Evolutionary conservation across 2,888 invertebrate species (phyloP).

Genomic region (Lathronympha strigana): DNA sequence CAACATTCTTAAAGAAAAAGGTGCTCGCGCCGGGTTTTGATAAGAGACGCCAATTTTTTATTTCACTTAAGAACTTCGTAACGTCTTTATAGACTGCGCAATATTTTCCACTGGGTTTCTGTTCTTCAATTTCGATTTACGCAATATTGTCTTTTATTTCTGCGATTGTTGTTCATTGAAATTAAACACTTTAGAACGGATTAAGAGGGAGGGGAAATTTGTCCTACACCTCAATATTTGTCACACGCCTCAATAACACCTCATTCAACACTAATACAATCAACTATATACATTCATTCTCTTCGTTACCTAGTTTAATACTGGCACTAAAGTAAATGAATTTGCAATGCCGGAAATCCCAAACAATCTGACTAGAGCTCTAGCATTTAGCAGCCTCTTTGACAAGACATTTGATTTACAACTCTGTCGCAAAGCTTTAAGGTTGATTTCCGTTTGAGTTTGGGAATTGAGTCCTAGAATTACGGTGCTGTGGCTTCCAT

Average conservation of each 20-base stretch:
- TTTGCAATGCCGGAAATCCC: conserved; percentile 4
- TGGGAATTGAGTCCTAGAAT: background rate
- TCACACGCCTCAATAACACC: no score
- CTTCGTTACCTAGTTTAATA: background rate
- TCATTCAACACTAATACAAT: background rate
- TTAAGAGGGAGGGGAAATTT: no score
- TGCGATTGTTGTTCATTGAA: no score
- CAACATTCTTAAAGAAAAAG: background rate
- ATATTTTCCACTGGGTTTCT: background rate
- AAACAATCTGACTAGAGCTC: background rate
- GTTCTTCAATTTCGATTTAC: background rate
- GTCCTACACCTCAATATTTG: no score
- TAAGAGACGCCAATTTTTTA: background rate
- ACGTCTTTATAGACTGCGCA: background rate
- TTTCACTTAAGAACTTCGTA: background rate
- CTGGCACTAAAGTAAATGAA: background rate
- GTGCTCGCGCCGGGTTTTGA: background rate
- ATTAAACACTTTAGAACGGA: no score
- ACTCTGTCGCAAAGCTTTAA: background rate
- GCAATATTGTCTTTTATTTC: no score
- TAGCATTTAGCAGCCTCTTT: background rate
- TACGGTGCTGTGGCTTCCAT: background rate
- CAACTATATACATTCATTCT: background rate
- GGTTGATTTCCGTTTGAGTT: background rate
- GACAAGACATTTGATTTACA: background rate